Conservation (phyloP, 2,888 invertebrate species). For the Griposia aprilina region DNA sequence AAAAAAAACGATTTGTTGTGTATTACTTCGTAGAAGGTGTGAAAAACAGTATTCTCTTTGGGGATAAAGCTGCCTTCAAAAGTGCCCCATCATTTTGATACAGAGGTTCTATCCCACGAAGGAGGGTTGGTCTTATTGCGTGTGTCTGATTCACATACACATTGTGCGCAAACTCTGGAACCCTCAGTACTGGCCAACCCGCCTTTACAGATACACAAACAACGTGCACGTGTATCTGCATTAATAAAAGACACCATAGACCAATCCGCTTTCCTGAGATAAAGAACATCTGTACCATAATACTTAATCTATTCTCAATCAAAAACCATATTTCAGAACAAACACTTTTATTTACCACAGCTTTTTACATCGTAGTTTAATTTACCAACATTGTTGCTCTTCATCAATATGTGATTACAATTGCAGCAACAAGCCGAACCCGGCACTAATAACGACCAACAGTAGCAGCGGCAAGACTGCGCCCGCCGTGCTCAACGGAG, state of each 20-base stretch:
- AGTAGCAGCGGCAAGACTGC: slow-evolving; percentile 85
- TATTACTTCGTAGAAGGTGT: not conserved
- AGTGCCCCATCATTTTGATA: slow-evolving; percentile 6
- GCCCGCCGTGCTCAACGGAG: slow-evolving; percentile 94
- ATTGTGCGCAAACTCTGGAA: too few species aligned
- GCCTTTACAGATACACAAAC: not conserved
- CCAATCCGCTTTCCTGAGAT: not conserved
- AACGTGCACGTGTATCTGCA: not conserved
- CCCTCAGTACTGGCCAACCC: not conserved
- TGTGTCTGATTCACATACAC: not conserved
- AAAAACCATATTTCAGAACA: not conserved
- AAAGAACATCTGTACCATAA: not conserved
- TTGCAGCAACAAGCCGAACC: slow-evolving; percentile 97
- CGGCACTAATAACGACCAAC: slow-evolving; percentile 93
- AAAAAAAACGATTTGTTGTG: not conserved
- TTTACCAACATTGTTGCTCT: not conserved
- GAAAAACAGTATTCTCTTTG: not conserved
- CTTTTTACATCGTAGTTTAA: slow-evolving; percentile 28
- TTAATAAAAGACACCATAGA: not conserved
- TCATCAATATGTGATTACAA: slow-evolving; percentile 40
- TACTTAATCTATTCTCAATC: too few species aligned
- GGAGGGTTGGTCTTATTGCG: not conserved
- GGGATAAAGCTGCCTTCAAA: not conserved
- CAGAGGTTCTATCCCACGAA: not conserved
- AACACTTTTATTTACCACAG: not conserved